Evolutionary conservation across 2,888 invertebrate species (phyloP).

Genomic region (Caenorhabditis sp.): DNA sequence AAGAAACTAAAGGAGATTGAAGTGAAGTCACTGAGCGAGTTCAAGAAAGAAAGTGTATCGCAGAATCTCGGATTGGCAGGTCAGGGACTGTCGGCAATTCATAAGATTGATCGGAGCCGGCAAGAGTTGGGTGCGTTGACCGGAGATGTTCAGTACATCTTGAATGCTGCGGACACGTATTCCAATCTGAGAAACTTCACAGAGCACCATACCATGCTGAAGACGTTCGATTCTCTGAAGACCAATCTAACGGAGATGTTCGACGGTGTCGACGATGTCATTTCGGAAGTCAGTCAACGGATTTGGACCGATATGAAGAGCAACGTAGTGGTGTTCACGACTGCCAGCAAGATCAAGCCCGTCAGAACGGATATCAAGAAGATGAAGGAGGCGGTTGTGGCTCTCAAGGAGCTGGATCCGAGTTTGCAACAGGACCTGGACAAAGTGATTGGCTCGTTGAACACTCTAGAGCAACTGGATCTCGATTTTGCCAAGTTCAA

Average conservation of each 20-base stretch:
- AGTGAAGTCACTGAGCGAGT: too few species aligned
- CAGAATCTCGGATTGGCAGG: not conserved
- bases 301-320: not conserved
- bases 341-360: not conserved
- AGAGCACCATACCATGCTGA: not conserved
- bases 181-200: not conserved
- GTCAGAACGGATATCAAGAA: not conserved
- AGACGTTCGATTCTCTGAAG: not conserved
- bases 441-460: not conserved
- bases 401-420: not conserved
- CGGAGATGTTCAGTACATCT: not conserved
- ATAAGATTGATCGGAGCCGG: not conserved
- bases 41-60: too few species aligned
- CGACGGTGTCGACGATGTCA: not conserved
- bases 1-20: not conserved
- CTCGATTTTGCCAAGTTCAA: constrained; percentile 1
- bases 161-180: not conserved
- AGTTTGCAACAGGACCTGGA: too few species aligned
- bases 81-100: not conserved
- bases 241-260: not conserved
- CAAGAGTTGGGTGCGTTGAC: not conserved
- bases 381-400: not conserved
- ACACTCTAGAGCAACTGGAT: not conserved
- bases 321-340: not conserved
- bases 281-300: not conserved